These are phyloP conservation scores for Macrotus californicus DNA, from an alignment of 2,113 vertebrate species.

Conservation along the genomic window DNA sequence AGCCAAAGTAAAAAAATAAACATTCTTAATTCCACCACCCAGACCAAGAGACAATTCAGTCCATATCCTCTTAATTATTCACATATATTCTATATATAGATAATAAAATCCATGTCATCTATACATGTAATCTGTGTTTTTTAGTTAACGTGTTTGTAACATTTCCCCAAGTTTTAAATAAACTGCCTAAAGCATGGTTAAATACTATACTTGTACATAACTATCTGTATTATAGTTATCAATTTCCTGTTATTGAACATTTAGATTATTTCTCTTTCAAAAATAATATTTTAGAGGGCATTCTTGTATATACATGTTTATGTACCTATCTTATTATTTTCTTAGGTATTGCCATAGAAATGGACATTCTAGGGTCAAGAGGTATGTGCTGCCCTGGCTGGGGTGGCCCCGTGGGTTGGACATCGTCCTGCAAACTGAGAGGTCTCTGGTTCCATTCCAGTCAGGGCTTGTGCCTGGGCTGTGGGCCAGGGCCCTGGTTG, in stretches of 20 bases:
- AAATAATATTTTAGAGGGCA: background rate
- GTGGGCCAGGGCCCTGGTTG: too few relatives aligned
- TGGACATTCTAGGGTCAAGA: conserved; percentile 21
- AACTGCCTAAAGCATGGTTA: background rate
- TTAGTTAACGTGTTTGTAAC: conserved; percentile 22
- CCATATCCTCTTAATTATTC: background rate
- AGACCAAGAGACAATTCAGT: background rate
- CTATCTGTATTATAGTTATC: background rate
- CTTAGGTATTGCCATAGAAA: background rate
- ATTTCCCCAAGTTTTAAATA: background rate
- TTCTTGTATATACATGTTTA: background rate
- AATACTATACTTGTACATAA: background rate
- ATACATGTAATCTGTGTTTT: background rate
- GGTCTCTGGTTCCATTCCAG: too few relatives aligned
- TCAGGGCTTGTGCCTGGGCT: too few relatives aligned
- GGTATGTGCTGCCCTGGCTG: background rate
- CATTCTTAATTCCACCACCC: background rate
- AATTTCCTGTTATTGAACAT: background rate
- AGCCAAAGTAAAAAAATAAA: conserved; percentile 27
- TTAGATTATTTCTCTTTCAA: background rate
- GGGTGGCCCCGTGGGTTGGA: too few relatives aligned
- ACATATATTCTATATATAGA: background rate
- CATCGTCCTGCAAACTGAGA: too few relatives aligned
- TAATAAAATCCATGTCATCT: conserved; percentile 5
- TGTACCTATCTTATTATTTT: background rate